Base-by-base conservation (phyloP, 2,888 invertebrate species). In the Cheilosia impressa region DNA sequence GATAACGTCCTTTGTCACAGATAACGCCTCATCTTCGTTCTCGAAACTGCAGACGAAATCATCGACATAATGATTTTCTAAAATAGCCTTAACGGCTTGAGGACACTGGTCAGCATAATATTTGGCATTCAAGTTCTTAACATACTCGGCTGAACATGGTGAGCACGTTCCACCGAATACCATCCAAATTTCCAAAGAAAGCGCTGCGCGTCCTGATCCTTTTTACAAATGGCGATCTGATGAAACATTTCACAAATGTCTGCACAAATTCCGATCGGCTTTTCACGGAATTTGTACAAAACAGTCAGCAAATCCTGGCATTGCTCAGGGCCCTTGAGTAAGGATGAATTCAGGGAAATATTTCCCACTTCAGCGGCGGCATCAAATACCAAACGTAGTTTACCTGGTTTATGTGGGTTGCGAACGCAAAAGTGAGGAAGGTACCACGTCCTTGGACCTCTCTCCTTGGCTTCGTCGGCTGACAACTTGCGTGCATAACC, bases 221-320 rank as follows among this genome's bases (percentile, higher is more conserved):
- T n/a, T n/a, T n/a, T n/a, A n/a, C n/a, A n/a, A n/a, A n/a, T n/a
- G n/a, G 9, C 9, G 17, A 47, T 9, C 9, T 47, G 45, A 17
- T 88, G 71, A 62, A 90, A 91, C 90, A 91, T 90, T 58, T 91
- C 90, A 13, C 78, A 87, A 0, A 91, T 89, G 53, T 91, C 91
- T 0, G 87, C 90, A 10, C 66, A 88, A 1, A 90, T 65, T 0
- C 89, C 90, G 0, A 89, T 66, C 0, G 62, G 34, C 1, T 76
- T 41, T 75, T 88, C 81, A 7, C 90, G 69, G 65, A 90, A 90
- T 34, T 89, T 88, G 75, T 87, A 87, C 0, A 88, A 24, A 4
- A 91, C 55, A 1, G 89, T 83, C 15, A 88, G 87, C 1, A 43
- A n/a, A 43, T 43, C 43, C n/a, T 43, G 43, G 43, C 88, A 75